Conservation (phyloP, 1,140 invertebrate species). For the Scaptomyza graminum region DNA sequence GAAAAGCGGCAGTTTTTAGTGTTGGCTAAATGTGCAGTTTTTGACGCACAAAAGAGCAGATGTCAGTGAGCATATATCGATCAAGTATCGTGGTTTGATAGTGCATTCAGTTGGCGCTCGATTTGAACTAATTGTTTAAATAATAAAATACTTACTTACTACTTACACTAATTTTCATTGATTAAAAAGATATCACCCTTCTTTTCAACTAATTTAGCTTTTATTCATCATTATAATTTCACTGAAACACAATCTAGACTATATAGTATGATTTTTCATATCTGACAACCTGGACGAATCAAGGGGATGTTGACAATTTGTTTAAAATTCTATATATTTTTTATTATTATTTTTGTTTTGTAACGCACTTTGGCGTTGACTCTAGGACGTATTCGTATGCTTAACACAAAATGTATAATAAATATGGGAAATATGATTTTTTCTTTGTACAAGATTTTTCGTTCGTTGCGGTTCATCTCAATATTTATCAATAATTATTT, state of each 20-base stretch:
- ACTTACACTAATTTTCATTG: background rate
- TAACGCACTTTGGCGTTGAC: conserved; percentile 18
- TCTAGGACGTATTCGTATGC: conserved; percentile 45
- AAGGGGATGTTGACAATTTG: conserved; percentile 50
- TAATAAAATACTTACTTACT: background rate
- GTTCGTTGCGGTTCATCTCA: conserved; percentile 36
- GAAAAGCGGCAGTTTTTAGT: background rate
- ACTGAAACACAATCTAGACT: conserved; percentile 59
- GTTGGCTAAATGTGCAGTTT: background rate
- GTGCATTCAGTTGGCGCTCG: background rate
- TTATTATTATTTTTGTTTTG: conserved; percentile 21
- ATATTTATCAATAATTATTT: conserved; percentile 76
- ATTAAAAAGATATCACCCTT: conserved; percentile 2
- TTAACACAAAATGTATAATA: conserved; percentile 44
- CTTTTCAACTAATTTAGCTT: conserved; percentile 46
- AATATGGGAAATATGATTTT: conserved; percentile 44
- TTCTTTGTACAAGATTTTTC: conserved; percentile 41
- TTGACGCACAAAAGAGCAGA: conserved; percentile 14
- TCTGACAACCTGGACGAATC: conserved; percentile 50
- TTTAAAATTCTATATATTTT: conserved; percentile 63
- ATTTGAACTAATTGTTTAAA: background rate
- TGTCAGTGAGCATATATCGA: background rate
- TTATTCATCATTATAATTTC: conserved; percentile 71
- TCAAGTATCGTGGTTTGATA: background rate
- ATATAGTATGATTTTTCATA: conserved; percentile 36